Evolutionary conservation across 2,113 vertebrate genomes (phyloP).

Genomic region (Thalassoma bifasciatum): DNA sequence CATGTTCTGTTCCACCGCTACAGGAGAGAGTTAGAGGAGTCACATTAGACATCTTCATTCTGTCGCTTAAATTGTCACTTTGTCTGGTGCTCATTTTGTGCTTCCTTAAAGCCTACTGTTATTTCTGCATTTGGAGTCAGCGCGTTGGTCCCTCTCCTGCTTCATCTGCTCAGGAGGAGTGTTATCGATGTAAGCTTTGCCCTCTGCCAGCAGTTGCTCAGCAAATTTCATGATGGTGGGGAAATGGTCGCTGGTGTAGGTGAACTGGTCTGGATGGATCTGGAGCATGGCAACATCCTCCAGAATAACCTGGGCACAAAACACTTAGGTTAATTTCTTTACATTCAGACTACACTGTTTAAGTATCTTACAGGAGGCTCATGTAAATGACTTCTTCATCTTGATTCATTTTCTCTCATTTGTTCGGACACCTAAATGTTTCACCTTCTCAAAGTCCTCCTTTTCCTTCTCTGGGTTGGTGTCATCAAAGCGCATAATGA

Average conservation of each 20-base stretch:
- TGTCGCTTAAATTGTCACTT: not conserved
- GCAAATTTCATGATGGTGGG: slow-evolving; percentile 89
- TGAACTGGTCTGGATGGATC: slow-evolving; percentile 97
- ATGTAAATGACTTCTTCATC: too few species aligned
- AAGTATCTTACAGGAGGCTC: too few species aligned
- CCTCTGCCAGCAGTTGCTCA: slow-evolving; percentile 91
- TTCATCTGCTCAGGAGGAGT: slow-evolving; percentile 97
- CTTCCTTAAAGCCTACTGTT: slow-evolving; percentile 84
- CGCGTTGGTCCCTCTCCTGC: slow-evolving; percentile 92
- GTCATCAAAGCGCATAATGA: slow-evolving; percentile 99
- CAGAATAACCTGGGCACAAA: slow-evolving; percentile 89
- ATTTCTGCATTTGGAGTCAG: slow-evolving; percentile 88
- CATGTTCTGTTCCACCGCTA: slow-evolving; percentile 94
- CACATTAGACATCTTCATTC: not conserved
- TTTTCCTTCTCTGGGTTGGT: slow-evolving; percentile 99
- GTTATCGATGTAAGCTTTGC: slow-evolving; percentile 94
- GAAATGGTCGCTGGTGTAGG: slow-evolving; percentile 98
- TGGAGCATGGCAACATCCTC: slow-evolving; percentile 97
- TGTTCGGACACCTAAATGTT: not conserved
- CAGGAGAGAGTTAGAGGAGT: not conserved
- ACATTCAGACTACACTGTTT: too few species aligned
- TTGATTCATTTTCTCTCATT: too few species aligned
- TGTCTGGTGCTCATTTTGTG: not conserved
- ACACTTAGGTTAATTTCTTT: not conserved
- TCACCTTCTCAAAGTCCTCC: slow-evolving; percentile 99